Evolutionary conservation across 2,797 vertebrate genomes (phyloP), one percentile per base, ranked within the genome.

Genomic region (Cirrhinus mrigala): DNA sequence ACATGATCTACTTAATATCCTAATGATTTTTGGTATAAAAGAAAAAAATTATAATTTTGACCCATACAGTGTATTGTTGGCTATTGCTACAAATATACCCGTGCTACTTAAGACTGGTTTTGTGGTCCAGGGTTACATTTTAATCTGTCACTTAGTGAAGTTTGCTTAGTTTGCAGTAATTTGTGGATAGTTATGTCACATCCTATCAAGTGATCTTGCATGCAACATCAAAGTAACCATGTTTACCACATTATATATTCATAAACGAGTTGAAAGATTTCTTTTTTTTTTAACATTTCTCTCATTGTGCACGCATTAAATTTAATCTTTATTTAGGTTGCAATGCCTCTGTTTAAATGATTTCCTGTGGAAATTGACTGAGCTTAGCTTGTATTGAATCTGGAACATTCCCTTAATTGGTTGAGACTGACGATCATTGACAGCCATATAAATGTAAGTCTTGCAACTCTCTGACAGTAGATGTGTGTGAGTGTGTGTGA

Each of bases 361-460:
- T 75, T 54, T 33, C 12, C 10, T 33, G 73, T 75, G 48, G 48
- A 12, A 54, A 75, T 54, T 1, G 9, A 37, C 33, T 56, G 50
- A 56, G 29, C 20, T 40, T 76, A n/a, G 33, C 20, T 76, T 76
- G 29, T 76, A 76, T 37, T 56, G 29, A 75, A 22, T 15, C 74
- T 22, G 11, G 6, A 56, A 56, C 74, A 24, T 60, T 60, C 22
- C 88, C 90, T 92, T 88, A 91, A 89, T 92, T 89, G 87, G 86
- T 85, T 74, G 46, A 27, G 1, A 86, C 69, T n/a, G 62, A 70
- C 75, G 74, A 73, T 54, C 29, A 81, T 80, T 86, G 89, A 92
- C 88, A 86, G 73, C 50, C 81, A 7, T 87, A 77, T 83, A 90
- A 88, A 91, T 91, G 87, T 62, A 56, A 56, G 87, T 89, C 85